Evolutionary conservation across 2,113 vertebrate species (phyloP).

Genomic region (Planiliza haematocheilus): DNA sequence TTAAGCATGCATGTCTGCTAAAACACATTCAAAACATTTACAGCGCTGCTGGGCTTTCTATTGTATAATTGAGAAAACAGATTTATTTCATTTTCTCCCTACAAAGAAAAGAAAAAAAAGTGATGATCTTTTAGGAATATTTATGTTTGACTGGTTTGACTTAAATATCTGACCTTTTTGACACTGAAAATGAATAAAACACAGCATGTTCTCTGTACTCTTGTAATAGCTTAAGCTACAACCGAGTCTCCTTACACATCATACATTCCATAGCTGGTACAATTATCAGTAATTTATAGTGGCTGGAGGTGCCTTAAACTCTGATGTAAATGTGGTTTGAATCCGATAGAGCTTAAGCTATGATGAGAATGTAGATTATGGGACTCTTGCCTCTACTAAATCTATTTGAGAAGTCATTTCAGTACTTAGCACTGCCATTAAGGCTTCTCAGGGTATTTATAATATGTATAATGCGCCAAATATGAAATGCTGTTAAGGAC

Average conservation of each 20-base stretch:
- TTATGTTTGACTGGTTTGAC: background rate
- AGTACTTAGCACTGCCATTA: constrained; percentile 20
- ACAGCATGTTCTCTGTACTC: background rate
- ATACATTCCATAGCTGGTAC: constrained; percentile 4
- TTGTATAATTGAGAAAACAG: constrained; percentile 44
- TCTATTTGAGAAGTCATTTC: constrained; percentile 38
- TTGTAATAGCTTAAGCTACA: background rate
- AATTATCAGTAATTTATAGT: constrained; percentile 33
- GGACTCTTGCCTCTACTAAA: constrained; percentile 33
- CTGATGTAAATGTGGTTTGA: constrained; percentile 38
- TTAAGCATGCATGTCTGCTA: constrained; percentile 56
- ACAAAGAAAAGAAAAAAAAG: background rate
- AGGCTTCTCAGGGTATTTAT: constrained; percentile 33
- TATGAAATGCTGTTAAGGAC: constrained; percentile 24
- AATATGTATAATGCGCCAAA: constrained; percentile 19
- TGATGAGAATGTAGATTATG: constrained; percentile 44
- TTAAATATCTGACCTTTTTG: constrained; percentile 6
- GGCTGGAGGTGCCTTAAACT: constrained; percentile 50
- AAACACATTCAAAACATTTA: constrained; percentile 46
- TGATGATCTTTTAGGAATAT: constrained; percentile 3
- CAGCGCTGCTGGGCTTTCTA: background rate
- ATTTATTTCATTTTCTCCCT: background rate
- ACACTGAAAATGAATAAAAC: constrained; percentile 11
- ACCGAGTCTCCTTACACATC: background rate
- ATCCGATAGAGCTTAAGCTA: constrained; percentile 44